phyloP scores from a whole-genome alignment of 2,888 invertebrate species.

The Heliconius ethilla region DNA sequence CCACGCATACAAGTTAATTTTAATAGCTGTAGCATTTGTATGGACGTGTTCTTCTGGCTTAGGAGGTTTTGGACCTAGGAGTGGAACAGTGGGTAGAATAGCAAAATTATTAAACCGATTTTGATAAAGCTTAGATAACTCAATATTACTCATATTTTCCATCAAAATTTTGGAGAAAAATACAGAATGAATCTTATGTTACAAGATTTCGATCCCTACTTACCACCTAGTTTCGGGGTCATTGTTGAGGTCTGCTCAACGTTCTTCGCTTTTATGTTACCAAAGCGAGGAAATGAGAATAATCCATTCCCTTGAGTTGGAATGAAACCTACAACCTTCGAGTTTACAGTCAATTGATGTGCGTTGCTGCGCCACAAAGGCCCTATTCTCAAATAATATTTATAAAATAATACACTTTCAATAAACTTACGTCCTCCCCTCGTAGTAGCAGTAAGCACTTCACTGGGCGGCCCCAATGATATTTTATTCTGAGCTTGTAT shows the following conservation, averaged over 20 bases:
- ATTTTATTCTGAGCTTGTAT: conserved; percentile 89
- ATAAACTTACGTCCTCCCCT: conserved; percentile 85
- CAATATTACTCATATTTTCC: neutral
- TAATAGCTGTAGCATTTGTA: conserved; percentile 88
- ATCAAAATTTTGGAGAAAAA: neutral
- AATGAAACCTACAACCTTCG: neutral
- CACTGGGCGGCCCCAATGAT: conserved; percentile 87
- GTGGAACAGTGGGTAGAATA: neutral
- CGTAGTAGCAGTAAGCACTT: conserved; percentile 85
- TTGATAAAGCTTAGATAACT: neutral
- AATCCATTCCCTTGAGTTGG: neutral
- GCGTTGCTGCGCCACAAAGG: no score
- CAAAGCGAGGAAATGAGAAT: neutral
- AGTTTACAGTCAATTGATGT: no score
- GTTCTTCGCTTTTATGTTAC: neutral
- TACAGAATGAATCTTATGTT: neutral
- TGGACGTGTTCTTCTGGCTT: conserved; percentile 86
- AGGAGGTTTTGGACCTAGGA: conserved; percentile 85
- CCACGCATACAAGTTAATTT: conserved; percentile 90
- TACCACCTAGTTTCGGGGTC: no score
- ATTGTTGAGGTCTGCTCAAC: neutral
- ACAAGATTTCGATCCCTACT: neutral
- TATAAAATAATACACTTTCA: neutral
- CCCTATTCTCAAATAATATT: neutral
- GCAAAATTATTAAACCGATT: neutral